A percentile compares a stretch with the other conserved stretches of the same genome.
Conservation (phyloP, 2,113 vertebrate species). For the Corydoras sp. region DNA sequence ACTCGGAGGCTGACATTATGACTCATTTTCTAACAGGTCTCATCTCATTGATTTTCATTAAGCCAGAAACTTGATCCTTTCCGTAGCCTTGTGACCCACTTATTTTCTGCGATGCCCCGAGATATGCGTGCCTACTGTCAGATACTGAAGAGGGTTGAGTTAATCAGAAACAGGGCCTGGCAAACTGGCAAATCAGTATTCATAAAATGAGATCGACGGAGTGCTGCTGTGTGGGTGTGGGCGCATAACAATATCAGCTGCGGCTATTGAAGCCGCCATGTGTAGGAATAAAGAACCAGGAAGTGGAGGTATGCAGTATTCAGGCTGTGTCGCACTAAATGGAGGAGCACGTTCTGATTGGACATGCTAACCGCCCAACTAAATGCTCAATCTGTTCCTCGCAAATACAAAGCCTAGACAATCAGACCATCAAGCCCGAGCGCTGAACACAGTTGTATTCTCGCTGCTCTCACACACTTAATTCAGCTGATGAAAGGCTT, state of each 20-base stretch:
- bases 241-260: conserved; percentile 12
- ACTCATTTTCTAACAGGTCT: conserved; percentile 62
- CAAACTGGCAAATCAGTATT: conserved; percentile 56
- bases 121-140: conserved; percentile 66
- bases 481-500: conserved; percentile 1
- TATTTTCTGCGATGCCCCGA: conserved; percentile 54
- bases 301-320: conserved; percentile 8
- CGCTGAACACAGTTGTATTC: not conserved
- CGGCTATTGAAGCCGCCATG: conserved; percentile 25
- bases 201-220: conserved; percentile 52
- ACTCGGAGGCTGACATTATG: conserved; percentile 60
- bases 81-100: conserved; percentile 42
- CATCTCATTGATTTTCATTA: conserved; percentile 65
- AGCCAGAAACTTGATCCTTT: conserved; percentile 58
- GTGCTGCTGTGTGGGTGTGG: conserved; percentile 31
- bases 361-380: conserved; percentile 13
- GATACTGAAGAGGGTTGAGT: conserved; percentile 56
- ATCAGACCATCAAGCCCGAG: conserved; percentile 6
- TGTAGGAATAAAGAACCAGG: conserved; percentile 17
- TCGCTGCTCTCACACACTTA: not conserved
- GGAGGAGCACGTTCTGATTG: not conserved
- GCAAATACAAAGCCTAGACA: conserved; percentile 1
- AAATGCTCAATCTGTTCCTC: not conserved
- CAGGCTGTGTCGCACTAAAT: conserved; percentile 1
- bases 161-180: conserved; percentile 62